Conservation (phyloP, 2,797 vertebrate genomes). For the Macropodus opercularis region DNA sequence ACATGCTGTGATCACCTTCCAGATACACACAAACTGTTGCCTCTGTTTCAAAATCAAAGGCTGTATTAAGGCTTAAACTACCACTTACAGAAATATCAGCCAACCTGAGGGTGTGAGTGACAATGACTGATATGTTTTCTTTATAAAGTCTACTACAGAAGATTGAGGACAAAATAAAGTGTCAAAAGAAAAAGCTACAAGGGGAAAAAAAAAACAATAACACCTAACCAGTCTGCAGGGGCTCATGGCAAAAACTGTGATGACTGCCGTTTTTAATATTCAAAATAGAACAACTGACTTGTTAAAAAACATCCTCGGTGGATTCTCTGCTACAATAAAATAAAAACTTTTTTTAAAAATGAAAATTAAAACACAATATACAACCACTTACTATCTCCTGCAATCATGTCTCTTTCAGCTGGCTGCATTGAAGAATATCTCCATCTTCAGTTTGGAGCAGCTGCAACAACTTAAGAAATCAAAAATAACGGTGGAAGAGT, state of each 20-base stretch:
- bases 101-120: conserved; percentile 44
- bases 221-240: conserved; percentile 55
- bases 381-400: conserved; percentile 63
- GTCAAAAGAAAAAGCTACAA: conserved; percentile 44
- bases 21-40: conserved; percentile 3
- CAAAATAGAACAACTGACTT: conserved; percentile 58
- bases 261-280: conserved; percentile 46
- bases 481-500: conserved; percentile 51
- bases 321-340: conserved; percentile 76
- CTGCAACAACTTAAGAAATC: conserved; percentile 63
- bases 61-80: conserved; percentile 38
- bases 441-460: conserved; percentile 49
- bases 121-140: conserved; percentile 37
- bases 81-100: conserved; percentile 3
- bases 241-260: conserved; percentile 45
- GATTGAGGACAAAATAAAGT: conserved; percentile 49
- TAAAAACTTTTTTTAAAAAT: conserved; percentile 65
- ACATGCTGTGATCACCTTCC: conserved; percentile 27
- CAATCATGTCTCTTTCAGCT: conserved; percentile 29
- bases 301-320: conserved; percentile 75
- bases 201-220: conserved; percentile 58
- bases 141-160: conserved; percentile 16
- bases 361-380: conserved; percentile 80
- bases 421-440: conserved; percentile 60
- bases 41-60: conserved; percentile 13